Percentiles rank a stretch among this genome's conserved stretches.
Conservation (phyloP, 2,888 invertebrate genomes). For the Brenthis hecate region DNA sequence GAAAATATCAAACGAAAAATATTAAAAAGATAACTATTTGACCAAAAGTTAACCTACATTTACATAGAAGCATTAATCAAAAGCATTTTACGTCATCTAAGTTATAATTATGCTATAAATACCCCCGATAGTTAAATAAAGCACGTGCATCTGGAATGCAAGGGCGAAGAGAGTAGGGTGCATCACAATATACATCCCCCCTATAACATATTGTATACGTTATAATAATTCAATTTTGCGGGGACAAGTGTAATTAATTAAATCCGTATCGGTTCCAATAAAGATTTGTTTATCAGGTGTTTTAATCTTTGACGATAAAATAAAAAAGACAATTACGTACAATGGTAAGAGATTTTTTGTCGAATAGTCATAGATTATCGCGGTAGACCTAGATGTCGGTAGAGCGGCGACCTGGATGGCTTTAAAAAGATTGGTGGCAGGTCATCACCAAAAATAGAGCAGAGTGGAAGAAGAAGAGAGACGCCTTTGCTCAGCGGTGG, state of each 20-base stretch:
- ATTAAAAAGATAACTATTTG: not conserved
- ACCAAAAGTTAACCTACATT: constrained; percentile 10
- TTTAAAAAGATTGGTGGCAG: no score
- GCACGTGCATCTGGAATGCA: constrained; percentile 64
- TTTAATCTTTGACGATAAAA: constrained; percentile 24
- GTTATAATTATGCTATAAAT: constrained; percentile 47
- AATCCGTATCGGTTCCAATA: constrained; percentile 43
- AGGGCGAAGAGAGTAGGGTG: constrained; percentile 50
- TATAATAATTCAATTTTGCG: constrained; percentile 65
- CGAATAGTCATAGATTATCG: no score
- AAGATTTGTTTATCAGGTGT: constrained; percentile 48
- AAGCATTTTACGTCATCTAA: constrained; percentile 42
- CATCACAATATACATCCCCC: constrained; percentile 50
- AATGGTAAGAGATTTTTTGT: no score
- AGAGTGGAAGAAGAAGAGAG: no score
- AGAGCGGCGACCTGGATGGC: no score
- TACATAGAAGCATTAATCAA: constrained; percentile 39
- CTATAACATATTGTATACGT: constrained; percentile 50
- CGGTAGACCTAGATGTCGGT: no score
- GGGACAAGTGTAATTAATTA: constrained; percentile 50
- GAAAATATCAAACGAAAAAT: not conserved
- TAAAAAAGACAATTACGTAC: no score
- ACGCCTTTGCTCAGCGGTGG: no score
- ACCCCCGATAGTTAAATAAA: constrained; percentile 45
- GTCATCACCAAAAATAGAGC: no score